Evolutionary conservation across 2,888 invertebrate genomes (phyloP).

Genomic region (Oasisia sp.): DNA sequence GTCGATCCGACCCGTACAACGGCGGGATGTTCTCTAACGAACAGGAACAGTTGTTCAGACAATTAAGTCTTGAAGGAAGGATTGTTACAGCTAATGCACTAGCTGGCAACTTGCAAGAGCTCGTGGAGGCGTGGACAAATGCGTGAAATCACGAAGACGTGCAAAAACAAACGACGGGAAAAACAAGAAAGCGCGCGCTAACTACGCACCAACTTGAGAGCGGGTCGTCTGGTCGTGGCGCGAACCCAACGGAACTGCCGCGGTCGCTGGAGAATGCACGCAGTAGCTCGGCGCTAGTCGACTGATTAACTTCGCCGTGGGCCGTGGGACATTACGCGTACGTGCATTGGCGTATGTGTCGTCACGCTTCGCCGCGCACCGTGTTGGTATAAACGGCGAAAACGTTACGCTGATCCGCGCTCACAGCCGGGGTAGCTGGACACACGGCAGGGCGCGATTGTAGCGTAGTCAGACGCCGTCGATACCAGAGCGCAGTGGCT

Average conservation of each 20-base stretch:
- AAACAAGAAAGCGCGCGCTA: not conserved
- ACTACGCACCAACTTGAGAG: not conserved
- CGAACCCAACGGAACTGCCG: not conserved
- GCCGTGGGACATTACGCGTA: not conserved
- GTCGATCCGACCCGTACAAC: not conserved
- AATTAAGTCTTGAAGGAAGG: too few relatives aligned
- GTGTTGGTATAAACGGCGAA: not conserved
- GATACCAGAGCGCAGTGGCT: not conserved
- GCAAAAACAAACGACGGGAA: too few relatives aligned
- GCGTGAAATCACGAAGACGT: not conserved
- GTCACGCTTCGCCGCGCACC: not conserved
- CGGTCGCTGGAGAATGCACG: not conserved
- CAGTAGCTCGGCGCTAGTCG: not conserved
- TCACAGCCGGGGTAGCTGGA: not conserved
- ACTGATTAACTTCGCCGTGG: not conserved
- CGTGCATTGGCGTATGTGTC: not conserved
- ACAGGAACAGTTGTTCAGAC: too few relatives aligned
- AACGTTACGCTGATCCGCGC: not conserved
- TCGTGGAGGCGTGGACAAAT: not conserved
- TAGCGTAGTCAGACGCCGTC: not conserved
- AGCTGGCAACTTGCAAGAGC: not conserved
- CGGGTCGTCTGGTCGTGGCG: not conserved
- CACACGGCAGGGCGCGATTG: not conserved
- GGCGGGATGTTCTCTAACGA: too few relatives aligned
- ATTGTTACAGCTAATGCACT: too few relatives aligned